A percentile compares a stretch with the other conserved stretches of the same genome.
These are phyloP conservation scores for Hymenopus coronatus DNA, from an alignment of 2,888 invertebrate genomes.

Conservation along the genomic window DNA sequence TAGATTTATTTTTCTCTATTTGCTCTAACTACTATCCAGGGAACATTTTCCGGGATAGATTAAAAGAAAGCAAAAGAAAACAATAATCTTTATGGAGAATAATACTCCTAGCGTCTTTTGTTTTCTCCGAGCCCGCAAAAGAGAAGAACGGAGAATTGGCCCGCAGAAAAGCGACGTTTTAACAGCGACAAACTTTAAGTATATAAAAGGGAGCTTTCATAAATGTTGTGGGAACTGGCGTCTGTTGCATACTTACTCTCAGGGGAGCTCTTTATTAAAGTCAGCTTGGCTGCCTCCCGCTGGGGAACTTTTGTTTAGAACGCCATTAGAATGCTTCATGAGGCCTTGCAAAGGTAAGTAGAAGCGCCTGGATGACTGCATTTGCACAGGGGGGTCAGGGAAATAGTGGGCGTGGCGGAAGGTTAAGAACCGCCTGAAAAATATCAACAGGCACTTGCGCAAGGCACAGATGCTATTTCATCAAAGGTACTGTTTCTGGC, in stretches of 20 bases:
- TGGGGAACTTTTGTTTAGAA: too few species aligned
- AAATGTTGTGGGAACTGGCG: background rate
- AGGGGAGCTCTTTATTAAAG: background rate
- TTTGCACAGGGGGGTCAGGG: too few species aligned
- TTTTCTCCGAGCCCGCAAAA: background rate
- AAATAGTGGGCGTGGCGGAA: too few species aligned
- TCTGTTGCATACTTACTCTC: background rate
- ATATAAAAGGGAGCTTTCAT: background rate
- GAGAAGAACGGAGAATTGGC: background rate
- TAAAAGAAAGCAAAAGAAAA: background rate
- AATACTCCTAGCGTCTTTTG: background rate
- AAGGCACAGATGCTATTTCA: too few species aligned
- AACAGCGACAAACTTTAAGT: background rate
- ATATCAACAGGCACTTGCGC: too few species aligned
- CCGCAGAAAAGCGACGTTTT: background rate
- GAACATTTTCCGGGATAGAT: background rate
- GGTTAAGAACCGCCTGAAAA: too few species aligned
- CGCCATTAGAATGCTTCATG: background rate
- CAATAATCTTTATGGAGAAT: background rate
- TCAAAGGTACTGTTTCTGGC: too few species aligned
- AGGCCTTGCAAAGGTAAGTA: background rate
- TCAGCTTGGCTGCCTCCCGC: background rate
- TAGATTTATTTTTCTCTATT: background rate
- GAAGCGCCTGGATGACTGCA: too few species aligned
- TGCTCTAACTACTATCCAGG: background rate